phyloP scores from a whole-genome alignment of 53 echinoderm and acorn worm genomes.

The Paracentrotus lividus region DNA sequence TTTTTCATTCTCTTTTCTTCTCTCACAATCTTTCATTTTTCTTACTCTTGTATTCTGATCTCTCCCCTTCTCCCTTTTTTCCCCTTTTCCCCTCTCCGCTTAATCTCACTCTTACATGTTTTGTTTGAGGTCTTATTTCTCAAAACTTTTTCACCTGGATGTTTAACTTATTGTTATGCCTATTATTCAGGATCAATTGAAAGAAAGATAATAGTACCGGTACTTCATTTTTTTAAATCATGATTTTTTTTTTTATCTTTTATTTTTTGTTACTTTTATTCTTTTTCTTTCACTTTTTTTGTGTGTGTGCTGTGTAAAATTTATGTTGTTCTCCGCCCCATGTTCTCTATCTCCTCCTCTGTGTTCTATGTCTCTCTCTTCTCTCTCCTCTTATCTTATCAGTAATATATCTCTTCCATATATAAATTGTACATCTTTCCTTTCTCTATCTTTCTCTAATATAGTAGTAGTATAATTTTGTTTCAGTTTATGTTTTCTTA shows the following conservation, averaged over 20 bases:
- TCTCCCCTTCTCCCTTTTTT: neutral
- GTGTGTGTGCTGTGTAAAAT: neutral
- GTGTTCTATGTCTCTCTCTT: neutral
- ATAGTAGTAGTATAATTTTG: neutral
- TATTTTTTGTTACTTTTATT: neutral
- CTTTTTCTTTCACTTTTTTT: neutral
- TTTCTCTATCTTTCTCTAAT: neutral
- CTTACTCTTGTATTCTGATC: neutral
- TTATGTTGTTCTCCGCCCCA: neutral
- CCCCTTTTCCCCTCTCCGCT: neutral
- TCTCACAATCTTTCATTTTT: neutral
- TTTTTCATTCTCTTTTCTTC: neutral
- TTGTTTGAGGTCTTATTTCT: no score
- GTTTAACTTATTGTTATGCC: no score
- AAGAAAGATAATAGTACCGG: no score
- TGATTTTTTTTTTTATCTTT: neutral
- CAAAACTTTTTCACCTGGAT: no score
- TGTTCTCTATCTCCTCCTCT: no score
- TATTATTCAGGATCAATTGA: no score
- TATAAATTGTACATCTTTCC: neutral
- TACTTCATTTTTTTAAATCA: neutral
- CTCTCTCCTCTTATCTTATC: neutral
- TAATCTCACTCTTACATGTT: neutral
- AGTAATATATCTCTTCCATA: neutral
- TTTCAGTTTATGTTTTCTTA: neutral